phyloP scores from a whole-genome alignment of 2,797 vertebrate species.

The Muraenolepis orangiensis region DNA sequence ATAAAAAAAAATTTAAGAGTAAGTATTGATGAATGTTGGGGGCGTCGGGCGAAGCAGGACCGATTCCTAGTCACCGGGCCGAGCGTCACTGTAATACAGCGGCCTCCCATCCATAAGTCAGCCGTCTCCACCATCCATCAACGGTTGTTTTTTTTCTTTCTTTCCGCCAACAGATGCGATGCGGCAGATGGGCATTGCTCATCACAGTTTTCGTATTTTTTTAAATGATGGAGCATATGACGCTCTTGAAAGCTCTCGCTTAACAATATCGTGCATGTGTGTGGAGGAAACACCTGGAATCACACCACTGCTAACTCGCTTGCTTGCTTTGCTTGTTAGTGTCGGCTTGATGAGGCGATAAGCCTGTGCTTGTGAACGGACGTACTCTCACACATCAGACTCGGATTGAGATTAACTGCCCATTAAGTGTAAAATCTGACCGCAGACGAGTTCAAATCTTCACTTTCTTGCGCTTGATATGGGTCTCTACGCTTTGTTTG shows the following conservation, averaged over 20 bases:
- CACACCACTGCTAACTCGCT: background rate
- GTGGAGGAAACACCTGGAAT: background rate
- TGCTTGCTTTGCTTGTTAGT: background rate
- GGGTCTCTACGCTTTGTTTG: no score
- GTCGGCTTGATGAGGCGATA: background rate
- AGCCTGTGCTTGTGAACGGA: background rate
- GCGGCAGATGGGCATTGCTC: constrained; percentile 54
- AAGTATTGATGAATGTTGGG: background rate
- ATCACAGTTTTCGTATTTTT: constrained; percentile 5
- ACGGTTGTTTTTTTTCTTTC: no score
- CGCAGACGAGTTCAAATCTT: background rate
- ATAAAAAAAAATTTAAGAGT: background rate
- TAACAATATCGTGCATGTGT: constrained; percentile 29
- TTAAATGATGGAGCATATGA: constrained; percentile 47
- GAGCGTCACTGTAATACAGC: constrained; percentile 34
- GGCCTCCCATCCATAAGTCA: background rate
- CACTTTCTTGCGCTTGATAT: background rate
- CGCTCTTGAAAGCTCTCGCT: constrained; percentile 43
- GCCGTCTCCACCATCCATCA: background rate
- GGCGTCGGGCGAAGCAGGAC: background rate
- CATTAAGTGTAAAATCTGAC: no score
- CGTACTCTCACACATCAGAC: background rate
- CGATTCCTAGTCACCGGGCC: constrained; percentile 21
- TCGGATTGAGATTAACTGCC: no score
- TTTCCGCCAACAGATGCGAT: background rate